These are phyloP conservation scores for Byasa hedistus DNA, from an alignment of 2,888 invertebrate species.

Conservation along the genomic window DNA sequence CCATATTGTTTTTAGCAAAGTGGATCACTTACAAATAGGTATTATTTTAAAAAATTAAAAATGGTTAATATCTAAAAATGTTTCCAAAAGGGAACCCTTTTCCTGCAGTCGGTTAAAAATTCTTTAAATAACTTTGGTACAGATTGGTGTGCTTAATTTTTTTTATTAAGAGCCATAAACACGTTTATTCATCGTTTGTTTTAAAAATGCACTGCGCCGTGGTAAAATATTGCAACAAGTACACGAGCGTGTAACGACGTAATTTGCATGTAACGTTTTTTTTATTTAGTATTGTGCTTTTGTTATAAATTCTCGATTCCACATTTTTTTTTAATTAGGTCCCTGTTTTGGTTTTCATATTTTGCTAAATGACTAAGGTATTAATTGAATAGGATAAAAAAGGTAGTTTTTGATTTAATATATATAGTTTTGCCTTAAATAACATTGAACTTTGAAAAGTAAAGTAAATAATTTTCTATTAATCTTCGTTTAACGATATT, in stretches of 20 bases:
- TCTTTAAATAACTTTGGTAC: neutral
- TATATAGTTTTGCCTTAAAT: too few species aligned
- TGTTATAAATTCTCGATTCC: neutral
- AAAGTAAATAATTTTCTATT: too few species aligned
- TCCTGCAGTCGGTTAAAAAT: neutral
- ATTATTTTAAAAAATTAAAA: too few species aligned
- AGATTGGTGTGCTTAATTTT: neutral
- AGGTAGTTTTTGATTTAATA: too few species aligned
- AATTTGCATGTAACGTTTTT: conserved; percentile 2
- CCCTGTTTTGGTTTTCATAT: neutral
- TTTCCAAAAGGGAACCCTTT: neutral
- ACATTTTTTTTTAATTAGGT: neutral
- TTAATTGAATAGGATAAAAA: too few species aligned
- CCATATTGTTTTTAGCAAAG: too few species aligned
- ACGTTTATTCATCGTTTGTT: neutral
- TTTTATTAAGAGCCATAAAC: neutral
- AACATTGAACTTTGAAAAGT: too few species aligned
- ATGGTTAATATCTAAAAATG: too few species aligned
- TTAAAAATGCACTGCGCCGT: conserved; percentile 4
- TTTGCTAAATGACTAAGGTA: too few species aligned
- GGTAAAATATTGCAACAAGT: neutral
- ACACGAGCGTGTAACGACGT: neutral
- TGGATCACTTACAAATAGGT: too few species aligned
- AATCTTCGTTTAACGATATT: neutral
- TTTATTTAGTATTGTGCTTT: conserved; percentile 1